Evolutionary conservation across 1,140 invertebrate genomes (phyloP).

Genomic region (Aphidius ervi): DNA sequence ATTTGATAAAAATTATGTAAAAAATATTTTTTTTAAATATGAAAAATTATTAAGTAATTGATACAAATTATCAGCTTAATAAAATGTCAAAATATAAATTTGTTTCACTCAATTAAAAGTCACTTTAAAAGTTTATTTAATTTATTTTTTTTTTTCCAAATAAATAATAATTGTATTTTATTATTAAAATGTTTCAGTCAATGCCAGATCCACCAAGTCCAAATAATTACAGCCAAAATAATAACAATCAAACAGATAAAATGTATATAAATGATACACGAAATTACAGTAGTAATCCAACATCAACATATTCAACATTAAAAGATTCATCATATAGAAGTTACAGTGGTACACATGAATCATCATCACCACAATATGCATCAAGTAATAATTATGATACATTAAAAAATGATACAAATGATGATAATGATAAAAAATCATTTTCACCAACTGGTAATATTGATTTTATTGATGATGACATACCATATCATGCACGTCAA

Average conservation of each 20-base stretch:
- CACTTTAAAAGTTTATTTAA: neutral
- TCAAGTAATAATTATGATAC: constrained; percentile 44
- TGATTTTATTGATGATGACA: constrained; percentile 57
- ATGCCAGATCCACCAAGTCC: constrained; percentile 45
- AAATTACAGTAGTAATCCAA: constrained; percentile 40
- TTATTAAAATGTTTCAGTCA: constrained; percentile 33
- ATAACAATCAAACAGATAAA: constrained; percentile 36
- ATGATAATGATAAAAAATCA: constrained; percentile 35
- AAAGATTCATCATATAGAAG: constrained; percentile 45
- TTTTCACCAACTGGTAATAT: constrained; percentile 46
- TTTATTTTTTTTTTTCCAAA: neutral
- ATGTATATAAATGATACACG: constrained; percentile 44
- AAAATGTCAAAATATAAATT: constrained; percentile 10
- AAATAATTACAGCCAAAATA: constrained; percentile 36
- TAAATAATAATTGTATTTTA: constrained; percentile 1
- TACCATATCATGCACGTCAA: constrained; percentile 78
- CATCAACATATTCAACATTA: constrained; percentile 45
- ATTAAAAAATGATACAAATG: constrained; percentile 42
- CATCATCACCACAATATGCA: constrained; percentile 37
- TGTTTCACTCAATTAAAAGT: constrained; percentile 9
- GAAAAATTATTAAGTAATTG: neutral
- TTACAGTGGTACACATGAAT: constrained; percentile 40
- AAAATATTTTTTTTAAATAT: too few relatives aligned
- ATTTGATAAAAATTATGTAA: neutral
- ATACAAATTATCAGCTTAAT: constrained; percentile 2